Base-by-base conservation (phyloP, 2,797 vertebrate genomes). In the Stomatorhinus walkeri region DNA sequence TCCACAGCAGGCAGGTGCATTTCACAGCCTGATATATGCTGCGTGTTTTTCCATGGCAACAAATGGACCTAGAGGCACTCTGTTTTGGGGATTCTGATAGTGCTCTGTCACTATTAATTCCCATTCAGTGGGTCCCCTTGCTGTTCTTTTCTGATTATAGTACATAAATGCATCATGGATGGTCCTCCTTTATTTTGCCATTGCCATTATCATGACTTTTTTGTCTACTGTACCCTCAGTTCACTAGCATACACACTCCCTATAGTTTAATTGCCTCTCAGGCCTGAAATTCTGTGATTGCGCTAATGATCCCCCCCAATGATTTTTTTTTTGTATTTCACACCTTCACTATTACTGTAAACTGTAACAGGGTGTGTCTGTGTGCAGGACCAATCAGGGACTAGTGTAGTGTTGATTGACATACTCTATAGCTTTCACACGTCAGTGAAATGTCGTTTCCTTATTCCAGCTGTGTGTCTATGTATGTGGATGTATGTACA, bases 371-470 rank as follows among this genome's bases (percentile, higher is more conserved):
- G 52, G 0, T 56, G 76, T 51, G 91, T 91, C 87, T 89, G 90
- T 92, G 91, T 88, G 89, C 92, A 92, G 87, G 89, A 91, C 93
- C 91, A 92, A 89, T 87, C 91, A 89, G 92, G 91, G 92, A 85
- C 90, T 89, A 89, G 91, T 88, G 91, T 89, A 89, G 92, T 92
- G 92, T 59, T 91, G 89, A 91, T 89, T 91, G 90, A 91, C 90
- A 92, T 91, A 91, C 92, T 92, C 91, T 90, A 90, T 88, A 89
- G 91, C 91, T 92, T 92, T 91, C 91, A 92, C 91, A 89, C 88
- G 91, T 90, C 87, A 92, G 90, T 92, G 89, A 92, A 92, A 91
- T 85, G 91, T 91, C n/a, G 83, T 88, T 40, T 90, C 76, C 86
- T 87, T 91, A 91, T 90, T 93, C 88, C 89, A 92, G 91, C 56